These are phyloP conservation scores for Timema cristinae DNA, from an alignment of 2,888 invertebrate genomes.

Conservation along the genomic window DNA sequence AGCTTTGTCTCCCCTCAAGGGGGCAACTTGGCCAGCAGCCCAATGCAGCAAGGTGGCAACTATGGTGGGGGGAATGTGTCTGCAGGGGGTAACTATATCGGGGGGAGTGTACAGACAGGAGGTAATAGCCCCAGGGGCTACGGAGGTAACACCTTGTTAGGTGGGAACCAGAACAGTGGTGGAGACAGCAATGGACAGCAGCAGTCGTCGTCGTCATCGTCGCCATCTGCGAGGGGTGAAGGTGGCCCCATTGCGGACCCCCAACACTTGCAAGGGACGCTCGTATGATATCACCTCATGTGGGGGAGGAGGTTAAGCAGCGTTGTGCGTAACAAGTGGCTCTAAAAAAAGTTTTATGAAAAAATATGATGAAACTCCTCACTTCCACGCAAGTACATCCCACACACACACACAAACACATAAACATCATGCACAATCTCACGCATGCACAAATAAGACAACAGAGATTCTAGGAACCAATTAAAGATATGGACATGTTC, in stretches of 20 bases:
- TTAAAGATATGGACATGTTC: too few species aligned
- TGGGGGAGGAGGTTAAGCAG: slow-evolving; percentile 85
- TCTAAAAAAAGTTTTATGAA: slow-evolving; percentile 45
- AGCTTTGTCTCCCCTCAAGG: background rate
- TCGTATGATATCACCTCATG: slow-evolving; percentile 94
- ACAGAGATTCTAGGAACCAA: too few species aligned
- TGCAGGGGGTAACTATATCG: background rate
- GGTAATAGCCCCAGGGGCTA: slow-evolving; percentile 39
- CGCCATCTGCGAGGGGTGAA: slow-evolving; percentile 12
- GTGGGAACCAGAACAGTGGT: too few species aligned
- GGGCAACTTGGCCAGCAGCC: background rate
- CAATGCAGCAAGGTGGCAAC: slow-evolving; percentile 31
- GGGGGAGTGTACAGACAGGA: too few species aligned
- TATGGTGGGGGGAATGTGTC: slow-evolving; percentile 12
- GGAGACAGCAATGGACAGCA: background rate
- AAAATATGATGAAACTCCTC: too few species aligned
- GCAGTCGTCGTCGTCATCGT: background rate
- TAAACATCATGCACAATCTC: too few species aligned
- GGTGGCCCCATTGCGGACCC: slow-evolving; percentile 51
- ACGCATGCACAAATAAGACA: too few species aligned
- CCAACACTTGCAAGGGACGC: slow-evolving; percentile 81
- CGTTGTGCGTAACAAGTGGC: slow-evolving; percentile 68
- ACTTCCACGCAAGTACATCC: too few species aligned
- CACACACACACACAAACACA: too few species aligned
- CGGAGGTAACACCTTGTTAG: slow-evolving; percentile 45